Base-by-base conservation (phyloP, 2,113 vertebrate genomes). In the Zosterops japonicus region DNA sequence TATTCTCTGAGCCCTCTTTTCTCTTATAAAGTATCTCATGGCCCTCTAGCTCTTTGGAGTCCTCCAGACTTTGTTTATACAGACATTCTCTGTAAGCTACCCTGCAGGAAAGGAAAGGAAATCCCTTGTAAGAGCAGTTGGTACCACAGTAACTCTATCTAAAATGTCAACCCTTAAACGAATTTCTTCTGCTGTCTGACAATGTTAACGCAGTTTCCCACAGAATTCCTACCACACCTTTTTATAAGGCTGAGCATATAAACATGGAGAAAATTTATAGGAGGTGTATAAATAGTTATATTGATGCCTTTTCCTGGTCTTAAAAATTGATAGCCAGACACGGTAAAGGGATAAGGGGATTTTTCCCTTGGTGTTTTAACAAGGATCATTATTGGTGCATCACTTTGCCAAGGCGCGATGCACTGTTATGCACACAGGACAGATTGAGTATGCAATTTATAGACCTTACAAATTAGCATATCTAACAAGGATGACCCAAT, bases 341-440 rank as follows among this genome's bases (percentile, higher is more conserved):
- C 4, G 2, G 22, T 41, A 20, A 50, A 50, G 7, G 28, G 18
- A 20, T 25, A 16, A 50, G 22, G 12, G 9, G 12, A 1, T 20
- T 77, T 77, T 77, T 33, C 20, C 6, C 28, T 41, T 4, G 4
- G 13, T 33, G 15, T 77, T 77, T 61, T 39, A 61, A 41, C 15
- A 41, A 50, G 46, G 22, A 25, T 49, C n/a, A 12, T 53, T 53
- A 7, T 6, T 33, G 11, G 36, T 71, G 36, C 21, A 39, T 9
- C 21, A 49, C 16, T 60, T 49, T 4, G 4, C 28, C 35, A 49
- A 36, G 12, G 16, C 49, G 56, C n/a, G 4, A 20, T 31, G 15
- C 1, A 12, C 16, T 1, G 2, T 9, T 14, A 25, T 39, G 12
- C 2, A 15, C n/a, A 24, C 17, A 14, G 0, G 1, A 47, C 8